Conservation (phyloP, 1,140 invertebrate species). For the Leptinotarsa texana region DNA sequence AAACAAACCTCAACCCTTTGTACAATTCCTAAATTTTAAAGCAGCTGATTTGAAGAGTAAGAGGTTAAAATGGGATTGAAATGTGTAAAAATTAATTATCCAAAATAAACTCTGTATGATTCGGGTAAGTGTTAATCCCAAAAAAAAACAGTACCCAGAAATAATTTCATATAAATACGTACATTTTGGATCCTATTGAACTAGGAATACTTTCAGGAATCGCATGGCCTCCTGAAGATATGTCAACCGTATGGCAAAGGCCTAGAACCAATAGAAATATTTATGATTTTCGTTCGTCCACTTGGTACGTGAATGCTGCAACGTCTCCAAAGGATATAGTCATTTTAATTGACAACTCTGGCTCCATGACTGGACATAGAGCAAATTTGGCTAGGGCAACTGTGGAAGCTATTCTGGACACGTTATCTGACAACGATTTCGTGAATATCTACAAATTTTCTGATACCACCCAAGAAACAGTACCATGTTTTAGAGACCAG, state of each 20-base stretch:
- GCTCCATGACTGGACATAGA: conserved; percentile 85
- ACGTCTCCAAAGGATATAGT: conserved; percentile 96
- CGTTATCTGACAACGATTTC: conserved; percentile 94
- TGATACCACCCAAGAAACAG: conserved; percentile 73
- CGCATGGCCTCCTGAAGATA: conserved; percentile 73
- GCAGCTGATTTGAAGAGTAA: too few species aligned
- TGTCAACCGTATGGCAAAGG: conserved; percentile 53
- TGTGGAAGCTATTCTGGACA: conserved; percentile 86
- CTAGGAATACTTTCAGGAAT: conserved; percentile 59
- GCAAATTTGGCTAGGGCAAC: conserved; percentile 85
- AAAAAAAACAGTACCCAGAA: neutral
- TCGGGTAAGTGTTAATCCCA: too few species aligned
- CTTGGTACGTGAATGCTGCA: conserved; percentile 95
- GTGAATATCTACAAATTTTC: conserved; percentile 91
- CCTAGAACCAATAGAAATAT: conserved; percentile 68
- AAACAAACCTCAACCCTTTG: too few species aligned
- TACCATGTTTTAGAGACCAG: conserved; percentile 85
- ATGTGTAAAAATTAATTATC: too few species aligned
- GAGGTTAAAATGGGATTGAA: too few species aligned
- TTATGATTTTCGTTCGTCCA: conserved; percentile 84
- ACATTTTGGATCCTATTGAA: conserved; percentile 3
- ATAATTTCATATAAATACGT: too few species aligned
- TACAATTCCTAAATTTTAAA: too few species aligned
- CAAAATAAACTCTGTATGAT: too few species aligned
- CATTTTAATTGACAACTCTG: conserved; percentile 88